Conservation (phyloP, 2,888 invertebrate species). For the Drosophila mayaguana region DNA sequence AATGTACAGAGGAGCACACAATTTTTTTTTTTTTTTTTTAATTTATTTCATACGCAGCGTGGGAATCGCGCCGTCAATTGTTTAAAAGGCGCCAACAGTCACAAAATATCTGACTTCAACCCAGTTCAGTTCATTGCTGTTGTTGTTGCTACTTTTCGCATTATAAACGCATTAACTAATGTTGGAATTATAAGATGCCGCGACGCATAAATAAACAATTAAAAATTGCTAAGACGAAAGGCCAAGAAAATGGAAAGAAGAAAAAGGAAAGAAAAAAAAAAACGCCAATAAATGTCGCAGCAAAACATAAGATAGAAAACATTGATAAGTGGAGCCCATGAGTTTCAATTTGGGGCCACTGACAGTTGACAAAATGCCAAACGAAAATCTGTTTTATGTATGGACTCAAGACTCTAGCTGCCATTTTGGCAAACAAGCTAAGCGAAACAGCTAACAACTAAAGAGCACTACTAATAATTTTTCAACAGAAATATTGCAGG, state of each 20-base stretch:
- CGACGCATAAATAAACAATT: slow-evolving; percentile 62
- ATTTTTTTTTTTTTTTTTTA: slow-evolving; percentile 55
- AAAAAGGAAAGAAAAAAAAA: slow-evolving; percentile 26
- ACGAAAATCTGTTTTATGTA: slow-evolving; percentile 20
- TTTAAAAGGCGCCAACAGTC: slow-evolving; percentile 70
- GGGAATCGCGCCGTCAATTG: slow-evolving; percentile 73
- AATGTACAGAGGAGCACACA: slow-evolving; percentile 75
- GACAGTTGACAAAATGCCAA: slow-evolving; percentile 67
- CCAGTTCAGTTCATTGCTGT: slow-evolving; percentile 2
- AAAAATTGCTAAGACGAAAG: slow-evolving; percentile 37
- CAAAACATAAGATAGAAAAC: slow-evolving; percentile 39
- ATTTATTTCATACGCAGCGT: slow-evolving; percentile 80
- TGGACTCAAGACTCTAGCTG: slow-evolving; percentile 8
- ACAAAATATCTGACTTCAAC: slow-evolving; percentile 25
- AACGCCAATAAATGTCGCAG: slow-evolving; percentile 51
- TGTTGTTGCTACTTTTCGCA: slow-evolving; percentile 58
- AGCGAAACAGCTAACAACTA: slow-evolving; percentile 9
- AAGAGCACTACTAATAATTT: slow-evolving; percentile 12
- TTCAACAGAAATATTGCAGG: background rate
- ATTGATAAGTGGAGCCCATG: slow-evolving; percentile 62
- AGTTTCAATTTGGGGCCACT: slow-evolving; percentile 56
- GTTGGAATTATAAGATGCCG: slow-evolving; percentile 49
- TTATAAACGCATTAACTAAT: slow-evolving; percentile 78
- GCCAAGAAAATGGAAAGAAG: background rate
- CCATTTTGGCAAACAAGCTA: slow-evolving; percentile 32